Conservation (phyloP, 2,797 vertebrate species). For the Diplodus puntazzo region DNA sequence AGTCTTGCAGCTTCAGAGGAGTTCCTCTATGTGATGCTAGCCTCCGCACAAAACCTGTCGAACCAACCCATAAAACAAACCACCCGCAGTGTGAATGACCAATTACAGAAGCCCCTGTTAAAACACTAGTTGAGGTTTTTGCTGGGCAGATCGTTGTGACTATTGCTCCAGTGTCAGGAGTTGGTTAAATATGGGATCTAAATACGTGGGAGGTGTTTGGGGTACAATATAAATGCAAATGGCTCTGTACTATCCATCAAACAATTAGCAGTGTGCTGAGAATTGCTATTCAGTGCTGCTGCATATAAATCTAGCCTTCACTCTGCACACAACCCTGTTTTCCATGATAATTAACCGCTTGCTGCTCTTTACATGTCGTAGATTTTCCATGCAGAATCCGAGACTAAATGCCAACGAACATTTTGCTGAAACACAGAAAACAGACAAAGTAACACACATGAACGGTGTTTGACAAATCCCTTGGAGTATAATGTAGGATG, state of each 20-base stretch:
- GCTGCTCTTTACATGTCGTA: slow-evolving; percentile 60
- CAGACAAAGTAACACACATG: slow-evolving; percentile 40
- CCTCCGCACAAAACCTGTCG: slow-evolving; percentile 22
- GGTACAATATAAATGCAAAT: slow-evolving; percentile 84
- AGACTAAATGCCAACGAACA: slow-evolving; percentile 32
- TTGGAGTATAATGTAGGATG: slow-evolving; percentile 42
- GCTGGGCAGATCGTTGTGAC: slow-evolving; percentile 54
- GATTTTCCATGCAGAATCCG: slow-evolving; percentile 45
- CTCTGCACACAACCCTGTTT: slow-evolving; percentile 56
- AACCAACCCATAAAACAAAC: slow-evolving; percentile 47
- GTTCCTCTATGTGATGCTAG: background rate
- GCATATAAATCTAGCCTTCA: slow-evolving; percentile 70
- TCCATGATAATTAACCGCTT: slow-evolving; percentile 64
- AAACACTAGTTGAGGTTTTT: slow-evolving; percentile 50
- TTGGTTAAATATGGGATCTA: slow-evolving; percentile 77
- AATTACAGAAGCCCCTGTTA: slow-evolving; percentile 39
- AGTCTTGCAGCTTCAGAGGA: slow-evolving; percentile 8
- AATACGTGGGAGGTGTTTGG: slow-evolving; percentile 73
- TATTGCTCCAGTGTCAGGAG: slow-evolving; percentile 71
- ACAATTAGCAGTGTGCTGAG: slow-evolving; percentile 83
- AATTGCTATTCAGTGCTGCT: slow-evolving; percentile 72
- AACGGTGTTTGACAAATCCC: slow-evolving; percentile 36
- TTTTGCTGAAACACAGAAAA: slow-evolving; percentile 12
- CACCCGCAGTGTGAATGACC: slow-evolving; percentile 39
- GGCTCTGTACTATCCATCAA: slow-evolving; percentile 79